Base-by-base conservation (phyloP, 2,888 invertebrate genomes). In the Epicampocera succincta region DNA sequence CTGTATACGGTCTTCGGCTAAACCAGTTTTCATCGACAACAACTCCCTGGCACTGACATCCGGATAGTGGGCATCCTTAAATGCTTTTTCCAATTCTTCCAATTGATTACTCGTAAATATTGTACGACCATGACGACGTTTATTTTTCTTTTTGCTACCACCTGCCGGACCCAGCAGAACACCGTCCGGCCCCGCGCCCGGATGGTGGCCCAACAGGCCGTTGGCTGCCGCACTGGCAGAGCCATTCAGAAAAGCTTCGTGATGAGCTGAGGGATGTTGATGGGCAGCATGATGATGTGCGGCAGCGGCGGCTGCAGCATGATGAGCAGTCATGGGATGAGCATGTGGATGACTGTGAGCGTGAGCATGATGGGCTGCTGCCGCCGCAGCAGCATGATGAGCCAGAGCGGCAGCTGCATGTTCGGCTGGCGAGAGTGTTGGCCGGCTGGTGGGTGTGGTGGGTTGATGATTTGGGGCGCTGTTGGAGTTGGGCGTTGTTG, bases 31-130 rank as follows among this genome's bases (percentile, higher is more conserved):
- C 87, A 97, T 94, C 79, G 96, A 97, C 86, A 97, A 93, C 96
- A 97, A 96, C 92, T 97, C 97, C 76, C 99, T 92, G 71, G 99
- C 98, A 92, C 98, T 98, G 85, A 99, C 99, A 92, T 99, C 99
- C 8, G 99, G 99, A 92, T 99, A 99, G 93, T 99, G 99, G 56
- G 99, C 99, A 90, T 99, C 99, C 92, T 98, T 98, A 94, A 99
- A 99, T 33, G 99, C 98, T 92, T 98, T 98, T 93, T 99, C 99
- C 91, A 99, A 93, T 92, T 99, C 99, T 92, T 99, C 99, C 92
- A 99, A 94, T 93, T 99, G 99, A 93, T 98, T 98, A 90, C 98
- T 98, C 86, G 99, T 99, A 94, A 99, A 99, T 92, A 99, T 99
- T 87, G 99, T 99, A 93, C 98, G 96, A 93, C 94, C 95, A 92